Evolutionary conservation across 2,888 invertebrate genomes (phyloP).

Genomic region (Trichopoda pennipes): DNA sequence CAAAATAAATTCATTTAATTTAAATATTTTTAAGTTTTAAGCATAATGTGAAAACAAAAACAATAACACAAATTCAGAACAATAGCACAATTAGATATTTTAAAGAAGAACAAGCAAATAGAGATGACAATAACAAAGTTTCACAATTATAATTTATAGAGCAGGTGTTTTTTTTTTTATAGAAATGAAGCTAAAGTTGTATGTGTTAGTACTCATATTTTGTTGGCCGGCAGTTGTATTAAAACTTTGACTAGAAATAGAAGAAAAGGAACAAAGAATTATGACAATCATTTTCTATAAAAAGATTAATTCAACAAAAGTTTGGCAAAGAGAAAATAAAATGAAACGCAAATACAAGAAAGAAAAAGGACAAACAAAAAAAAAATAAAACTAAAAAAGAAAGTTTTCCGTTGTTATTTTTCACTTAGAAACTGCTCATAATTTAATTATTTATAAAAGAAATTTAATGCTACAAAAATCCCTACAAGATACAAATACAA

Average conservation of each 20-base stretch:
- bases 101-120: background rate
- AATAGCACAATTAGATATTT: no score
- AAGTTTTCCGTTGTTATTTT: background rate
- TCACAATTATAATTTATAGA: slow-evolving; percentile 4
- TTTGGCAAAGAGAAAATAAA: slow-evolving; percentile 21
- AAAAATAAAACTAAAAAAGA: no score
- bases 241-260: slow-evolving; percentile 52
- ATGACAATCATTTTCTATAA: slow-evolving; percentile 47
- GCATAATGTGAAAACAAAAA: background rate
- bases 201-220: background rate
- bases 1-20: slow-evolving; percentile 20
- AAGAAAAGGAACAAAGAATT: slow-evolving; percentile 30
- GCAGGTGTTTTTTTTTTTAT: slow-evolving; percentile 6
- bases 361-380: background rate
- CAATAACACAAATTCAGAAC: background rate
- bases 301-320: slow-evolving; percentile 41
- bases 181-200: background rate
- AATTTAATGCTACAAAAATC: background rate
- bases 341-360: background rate
- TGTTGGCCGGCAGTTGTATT: slow-evolving; percentile 32
- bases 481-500: slow-evolving; percentile 5
- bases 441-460: slow-evolving; percentile 36
- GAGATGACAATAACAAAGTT: background rate
- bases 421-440: background rate
- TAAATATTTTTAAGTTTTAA: slow-evolving; percentile 29